Conservation (phyloP, 2,113 vertebrate species). For the Pterocles orientalis region DNA sequence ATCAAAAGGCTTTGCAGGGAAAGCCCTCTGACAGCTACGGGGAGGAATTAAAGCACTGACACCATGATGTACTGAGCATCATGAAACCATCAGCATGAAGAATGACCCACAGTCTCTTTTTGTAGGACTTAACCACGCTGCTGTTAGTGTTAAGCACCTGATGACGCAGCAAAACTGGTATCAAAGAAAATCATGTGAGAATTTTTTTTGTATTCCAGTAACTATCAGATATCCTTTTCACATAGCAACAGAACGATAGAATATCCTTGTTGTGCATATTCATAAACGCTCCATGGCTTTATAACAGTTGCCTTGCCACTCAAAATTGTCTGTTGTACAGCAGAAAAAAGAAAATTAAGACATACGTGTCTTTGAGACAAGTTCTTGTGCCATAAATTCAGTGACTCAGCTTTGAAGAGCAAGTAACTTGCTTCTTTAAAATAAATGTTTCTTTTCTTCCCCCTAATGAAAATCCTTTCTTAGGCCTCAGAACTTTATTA, state of each 20-base stretch:
- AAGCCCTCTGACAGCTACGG: not conserved
- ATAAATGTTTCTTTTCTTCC: slow-evolving; percentile 50
- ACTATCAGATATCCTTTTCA: not conserved
- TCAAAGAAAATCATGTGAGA: not conserved
- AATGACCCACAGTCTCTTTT: not conserved
- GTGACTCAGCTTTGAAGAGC: slow-evolving; percentile 55
- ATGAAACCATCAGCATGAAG: not conserved
- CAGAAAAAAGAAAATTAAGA: not conserved
- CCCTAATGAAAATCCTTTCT: slow-evolving; percentile 39
- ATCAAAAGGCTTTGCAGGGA: not conserved
- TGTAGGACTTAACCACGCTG: not conserved
- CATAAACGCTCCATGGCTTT: not conserved
- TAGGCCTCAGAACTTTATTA: slow-evolving; percentile 50
- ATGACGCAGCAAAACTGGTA: not conserved
- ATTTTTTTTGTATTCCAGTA: not conserved
- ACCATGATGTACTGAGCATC: not conserved
- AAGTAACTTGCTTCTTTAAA: slow-evolving; percentile 57
- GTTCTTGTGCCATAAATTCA: slow-evolving; percentile 19
- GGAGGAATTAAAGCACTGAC: not conserved
- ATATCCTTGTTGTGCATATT: not conserved
- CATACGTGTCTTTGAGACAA: not conserved
- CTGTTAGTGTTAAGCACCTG: not conserved
- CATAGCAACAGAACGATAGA: not conserved
- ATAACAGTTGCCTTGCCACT: not conserved
- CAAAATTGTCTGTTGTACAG: not conserved